Base-by-base conservation (phyloP, 1,140 invertebrate genomes). In the Panagrolaimus sp. region DNA sequence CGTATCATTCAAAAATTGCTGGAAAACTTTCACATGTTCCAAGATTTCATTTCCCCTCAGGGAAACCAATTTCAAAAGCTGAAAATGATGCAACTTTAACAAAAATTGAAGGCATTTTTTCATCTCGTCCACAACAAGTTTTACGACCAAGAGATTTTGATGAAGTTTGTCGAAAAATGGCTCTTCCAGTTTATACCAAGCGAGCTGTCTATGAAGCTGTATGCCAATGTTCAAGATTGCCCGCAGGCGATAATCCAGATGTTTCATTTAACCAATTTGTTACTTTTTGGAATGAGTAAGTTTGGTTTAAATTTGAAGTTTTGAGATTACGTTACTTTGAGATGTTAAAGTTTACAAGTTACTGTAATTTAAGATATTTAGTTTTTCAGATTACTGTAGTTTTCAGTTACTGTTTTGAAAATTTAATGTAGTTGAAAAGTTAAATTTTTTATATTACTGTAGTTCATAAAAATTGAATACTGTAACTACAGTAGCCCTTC, bases 241-340 rank as follows among this genome's bases (percentile, higher is more conserved):
- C 15, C 28, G 28, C 73, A 7, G 47, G 26, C 6, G 26, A 21
- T 64, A 47, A 28, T 43, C 65, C 70, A 32, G 21, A 65, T 0
- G n/a, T 78, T 17, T 76, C 70, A 28, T 78, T 78, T 63, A 63
- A 69, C 17, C 78, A 82, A 44, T 82, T 82, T 52, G 43, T 65
- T 21, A 65, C 71, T 21, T 82, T 71, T 69, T 82, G 80, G 80
- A 71, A 72, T 58, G 69, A 80, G 85, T 86, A 76, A 77, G 79
- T 76, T 63, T 63, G 14, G 45, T 26, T 52, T 24, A 43, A 69
- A 48, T 58, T 43, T 73, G 71, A n/a, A n/a, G n/a, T n/a, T n/a
- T n/a, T n/a, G n/a, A n/a, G n/a, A n/a, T n/a, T n/a, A n/a, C n/a
- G n/a, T n/a, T n/a, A n/a, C n/a, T n/a, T n/a, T n/a, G n/a, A n/a